Evolutionary conservation across 2,113 vertebrate species (phyloP).

Genomic region (Bubo bubo): DNA sequence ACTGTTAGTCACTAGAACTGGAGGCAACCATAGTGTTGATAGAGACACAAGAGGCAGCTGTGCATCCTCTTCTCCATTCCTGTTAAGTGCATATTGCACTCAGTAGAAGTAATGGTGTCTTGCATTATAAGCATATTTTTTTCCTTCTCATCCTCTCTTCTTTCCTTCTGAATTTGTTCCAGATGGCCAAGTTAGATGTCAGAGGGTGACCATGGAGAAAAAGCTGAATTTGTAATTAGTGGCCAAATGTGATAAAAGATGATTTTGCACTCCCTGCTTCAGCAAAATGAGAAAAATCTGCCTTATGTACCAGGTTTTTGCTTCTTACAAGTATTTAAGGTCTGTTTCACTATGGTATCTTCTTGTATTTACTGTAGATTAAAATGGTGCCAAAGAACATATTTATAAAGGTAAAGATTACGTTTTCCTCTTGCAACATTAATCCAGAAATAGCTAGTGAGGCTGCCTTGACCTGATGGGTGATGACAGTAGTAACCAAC

Average conservation of each 20-base stretch:
- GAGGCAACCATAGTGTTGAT: neutral
- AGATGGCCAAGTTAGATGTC: constrained; percentile 31
- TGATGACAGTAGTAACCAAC: neutral
- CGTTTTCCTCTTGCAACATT: neutral
- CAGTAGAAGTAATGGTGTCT: neutral
- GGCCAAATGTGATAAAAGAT: neutral
- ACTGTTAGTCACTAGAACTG: neutral
- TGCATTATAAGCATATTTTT: constrained; percentile 7
- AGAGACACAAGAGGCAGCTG: constrained; percentile 30
- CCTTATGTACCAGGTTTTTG: neutral
- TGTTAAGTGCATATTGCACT: neutral
- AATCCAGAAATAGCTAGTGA: neutral
- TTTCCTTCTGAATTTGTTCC: constrained; percentile 33
- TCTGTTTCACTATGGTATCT: neutral
- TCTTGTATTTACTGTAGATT: neutral
- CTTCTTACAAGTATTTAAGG: neutral
- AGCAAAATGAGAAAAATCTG: constrained; percentile 21
- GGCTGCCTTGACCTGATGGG: neutral
- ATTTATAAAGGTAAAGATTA: neutral
- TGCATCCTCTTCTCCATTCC: neutral
- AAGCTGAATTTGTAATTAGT: constrained; percentile 16
- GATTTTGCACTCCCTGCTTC: neutral
- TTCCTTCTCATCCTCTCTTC: neutral
- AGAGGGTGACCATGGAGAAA: neutral
- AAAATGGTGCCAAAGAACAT: neutral